Conservation (phyloP, 2,888 invertebrate species). For the Lathronympha strigana region DNA sequence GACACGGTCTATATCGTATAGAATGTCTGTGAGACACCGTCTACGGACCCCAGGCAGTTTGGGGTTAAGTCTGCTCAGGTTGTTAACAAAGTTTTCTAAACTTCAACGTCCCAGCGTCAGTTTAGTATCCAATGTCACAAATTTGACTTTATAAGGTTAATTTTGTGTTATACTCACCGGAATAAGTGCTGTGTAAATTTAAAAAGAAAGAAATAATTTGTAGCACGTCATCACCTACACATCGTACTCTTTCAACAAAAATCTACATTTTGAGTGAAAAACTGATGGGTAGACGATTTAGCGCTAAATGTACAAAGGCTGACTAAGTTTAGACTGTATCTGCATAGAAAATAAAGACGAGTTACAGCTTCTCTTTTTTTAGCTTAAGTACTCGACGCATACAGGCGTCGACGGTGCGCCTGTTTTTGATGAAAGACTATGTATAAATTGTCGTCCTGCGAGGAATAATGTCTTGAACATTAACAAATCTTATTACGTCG, state of each 20-base stretch:
- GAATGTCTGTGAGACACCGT: slow-evolving; percentile 15
- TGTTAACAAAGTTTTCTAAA: slow-evolving; percentile 3
- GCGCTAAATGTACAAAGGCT: not conserved
- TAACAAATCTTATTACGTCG: not conserved
- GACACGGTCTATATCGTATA: slow-evolving; percentile 22
- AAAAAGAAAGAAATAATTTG: no score
- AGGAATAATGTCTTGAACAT: not conserved
- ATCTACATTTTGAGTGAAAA: no score
- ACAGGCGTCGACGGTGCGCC: not conserved
- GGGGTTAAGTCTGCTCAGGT: slow-evolving; percentile 22
- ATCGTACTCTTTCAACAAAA: no score
- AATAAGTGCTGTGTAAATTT: not conserved
- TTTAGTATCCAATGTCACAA: slow-evolving; percentile 2
- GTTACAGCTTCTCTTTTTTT: no score
- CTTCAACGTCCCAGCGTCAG: slow-evolving; percentile 18
- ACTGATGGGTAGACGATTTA: not conserved
- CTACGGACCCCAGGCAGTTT: slow-evolving; percentile 27
- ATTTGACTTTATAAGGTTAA: not conserved
- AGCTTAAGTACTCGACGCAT: no score
- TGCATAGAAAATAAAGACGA: no score
- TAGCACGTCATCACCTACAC: no score
- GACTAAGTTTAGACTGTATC: no score
- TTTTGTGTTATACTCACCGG: slow-evolving; percentile 1
- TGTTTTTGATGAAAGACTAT: not conserved
- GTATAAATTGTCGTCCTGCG: slow-evolving; percentile 16